These are phyloP conservation scores for Nothoprocta pentlandii DNA, from an alignment of 2,113 vertebrate genomes.

Conservation along the genomic window DNA sequence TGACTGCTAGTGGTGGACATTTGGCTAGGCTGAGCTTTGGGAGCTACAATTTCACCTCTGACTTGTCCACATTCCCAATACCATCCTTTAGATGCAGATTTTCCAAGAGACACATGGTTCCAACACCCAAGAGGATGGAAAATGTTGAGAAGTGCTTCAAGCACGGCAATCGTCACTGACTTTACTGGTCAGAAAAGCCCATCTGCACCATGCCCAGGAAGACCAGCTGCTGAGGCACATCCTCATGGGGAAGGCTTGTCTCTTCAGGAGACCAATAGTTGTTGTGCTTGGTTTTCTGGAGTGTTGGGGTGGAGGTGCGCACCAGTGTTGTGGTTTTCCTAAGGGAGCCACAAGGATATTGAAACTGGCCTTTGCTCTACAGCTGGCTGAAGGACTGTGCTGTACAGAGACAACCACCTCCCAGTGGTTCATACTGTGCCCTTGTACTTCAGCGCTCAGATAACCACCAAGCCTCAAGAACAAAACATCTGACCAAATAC, in stretches of 20 bases:
- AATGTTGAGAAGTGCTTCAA: not conserved
- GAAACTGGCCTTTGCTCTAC: not conserved
- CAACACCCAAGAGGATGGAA: not conserved
- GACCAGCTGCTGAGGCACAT: not conserved
- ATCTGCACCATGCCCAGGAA: not conserved
- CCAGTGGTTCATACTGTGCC: not conserved
- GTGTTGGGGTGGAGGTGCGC: not conserved
- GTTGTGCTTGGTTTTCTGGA: not conserved
- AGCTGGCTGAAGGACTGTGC: not conserved
- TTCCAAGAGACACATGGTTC: not conserved
- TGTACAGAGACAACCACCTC: not conserved
- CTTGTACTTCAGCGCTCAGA: not conserved
- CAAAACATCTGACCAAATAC: not conserved
- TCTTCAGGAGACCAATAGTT: not conserved
- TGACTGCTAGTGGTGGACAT: not conserved
- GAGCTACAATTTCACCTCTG: not conserved
- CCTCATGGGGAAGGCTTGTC: too few species aligned
- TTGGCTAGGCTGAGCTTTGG: not conserved
- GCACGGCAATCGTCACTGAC: not conserved
- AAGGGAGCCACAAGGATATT: not conserved
- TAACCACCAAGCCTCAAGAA: not conserved
- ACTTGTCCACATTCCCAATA: not conserved
- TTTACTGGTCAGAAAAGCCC: not conserved
- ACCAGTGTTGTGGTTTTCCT: not conserved
- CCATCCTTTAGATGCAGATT: not conserved